phyloP scores from a whole-genome alignment of 2,888 invertebrate genomes.

The Rhodophaea formosa region DNA sequence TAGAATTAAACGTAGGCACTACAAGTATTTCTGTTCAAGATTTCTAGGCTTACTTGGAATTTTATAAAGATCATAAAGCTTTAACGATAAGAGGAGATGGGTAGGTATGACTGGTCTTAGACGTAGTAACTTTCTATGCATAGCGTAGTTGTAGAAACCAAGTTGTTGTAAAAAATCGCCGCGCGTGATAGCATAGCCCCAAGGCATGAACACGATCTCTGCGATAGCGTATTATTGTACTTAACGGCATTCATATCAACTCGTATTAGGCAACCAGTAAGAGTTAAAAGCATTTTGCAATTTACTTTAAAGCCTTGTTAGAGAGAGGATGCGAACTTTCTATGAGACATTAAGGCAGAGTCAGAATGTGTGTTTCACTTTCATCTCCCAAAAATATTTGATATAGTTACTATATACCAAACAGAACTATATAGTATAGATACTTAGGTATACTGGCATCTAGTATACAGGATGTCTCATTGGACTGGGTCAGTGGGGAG shows the following conservation, averaged over 20 bases:
- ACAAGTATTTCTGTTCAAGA: conserved; percentile 15
- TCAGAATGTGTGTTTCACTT: background rate
- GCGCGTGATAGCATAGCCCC: conserved; percentile 30
- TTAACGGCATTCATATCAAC: conserved; percentile 31
- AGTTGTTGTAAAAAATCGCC: conserved; percentile 31
- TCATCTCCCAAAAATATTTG: background rate
- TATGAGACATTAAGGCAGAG: conserved; percentile 9
- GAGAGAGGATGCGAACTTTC: conserved; percentile 18
- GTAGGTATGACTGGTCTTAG: conserved; percentile 29
- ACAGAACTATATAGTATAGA: too few species aligned
- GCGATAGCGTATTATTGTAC: conserved; percentile 28
- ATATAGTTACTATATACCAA: background rate
- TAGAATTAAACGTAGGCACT: conserved; percentile 33
- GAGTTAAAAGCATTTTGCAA: conserved; percentile 44
- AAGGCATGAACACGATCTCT: conserved; percentile 23
- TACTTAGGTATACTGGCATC: too few species aligned
- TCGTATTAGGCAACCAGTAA: conserved; percentile 31
- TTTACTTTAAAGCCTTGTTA: conserved; percentile 22
- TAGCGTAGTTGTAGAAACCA: conserved; percentile 36
- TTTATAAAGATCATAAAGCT: conserved; percentile 12
- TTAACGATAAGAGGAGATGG: conserved; percentile 8
- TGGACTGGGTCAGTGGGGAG: too few species aligned
- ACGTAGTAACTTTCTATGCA: conserved; percentile 41
- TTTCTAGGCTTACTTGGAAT: background rate
- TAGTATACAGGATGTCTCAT: too few species aligned